Conservation (phyloP, 2,113 vertebrate species). For the Seriola aureovittata region DNA sequence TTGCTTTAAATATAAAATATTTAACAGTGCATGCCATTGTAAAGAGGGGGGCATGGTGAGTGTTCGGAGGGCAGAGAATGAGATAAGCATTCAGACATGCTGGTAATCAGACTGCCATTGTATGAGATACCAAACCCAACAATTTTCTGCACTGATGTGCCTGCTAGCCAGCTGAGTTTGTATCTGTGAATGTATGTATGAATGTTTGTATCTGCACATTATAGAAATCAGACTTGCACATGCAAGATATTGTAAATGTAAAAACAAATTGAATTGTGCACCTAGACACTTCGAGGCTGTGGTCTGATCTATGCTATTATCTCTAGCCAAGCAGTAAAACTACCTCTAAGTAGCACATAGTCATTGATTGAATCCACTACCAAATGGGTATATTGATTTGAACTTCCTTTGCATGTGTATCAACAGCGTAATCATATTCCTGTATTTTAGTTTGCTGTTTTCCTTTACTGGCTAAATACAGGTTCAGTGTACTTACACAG, state of each 20-base stretch:
- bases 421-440: background rate
- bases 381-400: background rate
- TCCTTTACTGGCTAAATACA: background rate
- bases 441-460: background rate
- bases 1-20: slow-evolving; percentile 3
- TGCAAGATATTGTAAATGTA: background rate
- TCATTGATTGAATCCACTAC: background rate
- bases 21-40: background rate
- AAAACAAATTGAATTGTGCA: background rate
- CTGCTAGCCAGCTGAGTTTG: slow-evolving; percentile 9
- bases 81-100: slow-evolving; percentile 17
- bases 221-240: background rate
- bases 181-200: slow-evolving; percentile 29
- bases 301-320: slow-evolving; percentile 8
- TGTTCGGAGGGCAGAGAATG: slow-evolving; percentile 15
- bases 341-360: background rate
- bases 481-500: background rate
- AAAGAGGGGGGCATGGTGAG: background rate
- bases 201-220: slow-evolving; percentile 14
- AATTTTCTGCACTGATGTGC: slow-evolving; percentile 35
- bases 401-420: background rate
- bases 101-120: slow-evolving; percentile 63
- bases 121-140: slow-evolving; percentile 34
- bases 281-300: background rate
- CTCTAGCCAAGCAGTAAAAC: background rate